Evolutionary conservation across 2,888 invertebrate genomes (phyloP), one percentile per base, ranked within the genome.

Genomic region (Chaetoderma sp.): DNA sequence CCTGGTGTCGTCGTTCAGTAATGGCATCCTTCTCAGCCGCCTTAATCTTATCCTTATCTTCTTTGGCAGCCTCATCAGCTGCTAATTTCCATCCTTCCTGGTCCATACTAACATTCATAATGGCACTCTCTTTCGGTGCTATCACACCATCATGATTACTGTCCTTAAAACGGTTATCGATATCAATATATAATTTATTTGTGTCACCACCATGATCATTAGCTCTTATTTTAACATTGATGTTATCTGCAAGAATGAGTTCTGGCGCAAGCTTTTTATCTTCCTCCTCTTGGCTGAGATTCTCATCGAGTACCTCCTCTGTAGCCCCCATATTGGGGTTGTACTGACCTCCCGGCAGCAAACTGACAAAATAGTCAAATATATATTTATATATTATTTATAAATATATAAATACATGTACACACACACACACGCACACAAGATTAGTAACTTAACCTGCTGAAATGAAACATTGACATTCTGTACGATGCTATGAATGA

Each of bases 271-370:
- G 73, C 28, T 79, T 66, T 60, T 78, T 78, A 60, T 78, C 73
- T 25, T 77, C 71, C 36, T 79, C 75, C 32, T 78, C 79, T n/a
- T 80, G 74, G 68, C 81, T 83, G 18, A 83, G 75, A 69, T 81
- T 80, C 63, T 81, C 83, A 69, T 83, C 83, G 32, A 82, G 74
- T 16, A 79, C 78, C 57, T 84, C 84, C 57, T 84, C 84, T 25
- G 84, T 84, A n/a, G 82, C 84, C 27, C 80, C 83, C 62, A 76
- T 76, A 6, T 72, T 72, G 18, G 75, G 68, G 33, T 77, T 78
- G 58, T 76, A 76, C 13, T 77, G 76, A 28, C 76, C 76, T 50
- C 72, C 70, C 54, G 73, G 78, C 27, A 75, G 69, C 8, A 74
- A 65, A 18, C 79, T 81, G 73, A 30, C 69, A 74, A n/a, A 30